These are phyloP conservation scores for Heliconius cydno DNA, from an alignment of 2,888 invertebrate genomes.

Conservation along the genomic window DNA sequence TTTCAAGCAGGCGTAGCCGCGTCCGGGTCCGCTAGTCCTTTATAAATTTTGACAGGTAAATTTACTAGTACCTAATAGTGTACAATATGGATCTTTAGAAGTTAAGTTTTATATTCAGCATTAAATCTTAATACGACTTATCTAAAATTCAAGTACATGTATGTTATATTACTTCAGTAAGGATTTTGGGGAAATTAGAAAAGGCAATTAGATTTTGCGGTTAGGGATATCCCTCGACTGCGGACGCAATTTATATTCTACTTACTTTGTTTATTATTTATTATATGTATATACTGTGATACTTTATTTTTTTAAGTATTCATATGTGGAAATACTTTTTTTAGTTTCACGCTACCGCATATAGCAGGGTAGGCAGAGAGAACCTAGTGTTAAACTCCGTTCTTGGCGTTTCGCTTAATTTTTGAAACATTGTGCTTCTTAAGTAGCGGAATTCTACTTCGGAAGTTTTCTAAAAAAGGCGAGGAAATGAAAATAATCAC, in stretches of 20 bases:
- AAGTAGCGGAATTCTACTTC: not conserved
- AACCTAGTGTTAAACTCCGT: not conserved
- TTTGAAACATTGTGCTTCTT: not conserved
- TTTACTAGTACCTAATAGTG: too few species aligned
- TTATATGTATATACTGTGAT: not conserved
- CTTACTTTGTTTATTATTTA: constrained; percentile 16
- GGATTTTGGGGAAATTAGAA: constrained; percentile 25
- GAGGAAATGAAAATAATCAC: too few species aligned
- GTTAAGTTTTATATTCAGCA: too few species aligned
- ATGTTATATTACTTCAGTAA: constrained; percentile 23
- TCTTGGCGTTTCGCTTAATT: not conserved
- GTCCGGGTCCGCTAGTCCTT: too few species aligned
- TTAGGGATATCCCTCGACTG: constrained; percentile 25
- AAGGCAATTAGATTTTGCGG: constrained; percentile 28
- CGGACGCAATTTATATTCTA: constrained; percentile 25
- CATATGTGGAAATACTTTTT: not conserved
- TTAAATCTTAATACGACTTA: too few species aligned
- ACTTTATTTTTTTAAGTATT: not conserved
- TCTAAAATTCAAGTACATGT: constrained; percentile 2
- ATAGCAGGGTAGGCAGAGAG: not conserved
- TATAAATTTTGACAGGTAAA: too few species aligned
- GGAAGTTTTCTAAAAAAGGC: too few species aligned
- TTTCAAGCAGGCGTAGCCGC: too few species aligned
- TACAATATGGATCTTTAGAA: too few species aligned
- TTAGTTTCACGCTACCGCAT: not conserved